Percentiles rank a stretch among this genome's conserved stretches.
Conservation (phyloP, 2,113 vertebrate species). For the Patagioenas fasciata region DNA sequence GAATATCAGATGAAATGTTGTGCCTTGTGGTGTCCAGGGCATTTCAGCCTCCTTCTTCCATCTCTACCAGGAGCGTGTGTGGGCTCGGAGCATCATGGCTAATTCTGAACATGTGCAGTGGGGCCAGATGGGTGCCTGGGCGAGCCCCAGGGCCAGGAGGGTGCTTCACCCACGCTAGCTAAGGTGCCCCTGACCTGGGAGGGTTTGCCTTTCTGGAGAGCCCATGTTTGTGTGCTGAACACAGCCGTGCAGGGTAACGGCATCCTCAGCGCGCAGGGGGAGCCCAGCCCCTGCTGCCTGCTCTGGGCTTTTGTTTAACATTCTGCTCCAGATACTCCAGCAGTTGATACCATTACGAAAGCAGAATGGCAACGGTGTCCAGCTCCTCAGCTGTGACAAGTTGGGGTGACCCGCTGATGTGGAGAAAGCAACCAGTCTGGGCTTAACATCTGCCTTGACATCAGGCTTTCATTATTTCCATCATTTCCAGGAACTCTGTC, state of each 20-base stretch:
- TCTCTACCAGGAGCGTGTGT: background rate
- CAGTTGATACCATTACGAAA: background rate
- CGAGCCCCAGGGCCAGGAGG: background rate
- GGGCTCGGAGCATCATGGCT: background rate
- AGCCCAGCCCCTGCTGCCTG: background rate
- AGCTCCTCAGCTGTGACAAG: background rate
- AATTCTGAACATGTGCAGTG: background rate
- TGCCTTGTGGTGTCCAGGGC: background rate
- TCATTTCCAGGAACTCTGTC: background rate
- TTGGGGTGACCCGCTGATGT: background rate
- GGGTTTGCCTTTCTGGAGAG: background rate
- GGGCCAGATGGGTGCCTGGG: background rate
- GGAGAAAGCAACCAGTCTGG: rapidly evolving
- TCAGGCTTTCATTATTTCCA: background rate
- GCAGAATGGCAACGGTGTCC: background rate
- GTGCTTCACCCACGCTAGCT: background rate
- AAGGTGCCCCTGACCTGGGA: background rate
- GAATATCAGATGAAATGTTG: background rate
- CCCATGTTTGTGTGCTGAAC: background rate
- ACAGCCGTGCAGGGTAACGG: background rate
- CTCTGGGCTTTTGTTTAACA: rapidly evolving
- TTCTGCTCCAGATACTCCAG: background rate
- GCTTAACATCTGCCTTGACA: background rate
- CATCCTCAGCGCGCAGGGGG: rapidly evolving
- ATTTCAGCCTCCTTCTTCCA: background rate